Conservation (phyloP, 2,888 invertebrate genomes). For the Empis stercorea region DNA sequence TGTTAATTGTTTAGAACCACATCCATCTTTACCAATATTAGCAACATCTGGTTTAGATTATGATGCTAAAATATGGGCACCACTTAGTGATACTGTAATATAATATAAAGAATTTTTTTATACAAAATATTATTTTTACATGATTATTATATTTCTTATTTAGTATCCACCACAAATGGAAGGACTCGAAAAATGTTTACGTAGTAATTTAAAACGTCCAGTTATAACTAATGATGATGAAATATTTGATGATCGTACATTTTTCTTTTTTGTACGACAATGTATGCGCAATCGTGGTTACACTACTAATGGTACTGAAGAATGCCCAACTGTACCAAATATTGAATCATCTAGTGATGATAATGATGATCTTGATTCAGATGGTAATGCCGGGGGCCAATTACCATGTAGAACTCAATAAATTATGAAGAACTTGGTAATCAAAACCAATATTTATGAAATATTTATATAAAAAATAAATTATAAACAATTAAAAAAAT, state of each 20-base stretch:
- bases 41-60: constrained; percentile 81
- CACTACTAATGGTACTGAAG: constrained; percentile 9
- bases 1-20: constrained; percentile 86
- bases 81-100: constrained; percentile 32
- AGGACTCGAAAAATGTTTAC: constrained; percentile 23
- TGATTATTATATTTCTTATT: constrained; percentile 1
- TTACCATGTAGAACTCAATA: constrained; percentile 24
- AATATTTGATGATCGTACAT: constrained; percentile 23
- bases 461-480: no score
- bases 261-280: constrained; percentile 28
- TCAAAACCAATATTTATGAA: no score
- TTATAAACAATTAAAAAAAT: no score
- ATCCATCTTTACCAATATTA: constrained; percentile 73
- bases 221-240: constrained; percentile 14
- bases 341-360: constrained; percentile 13
- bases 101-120: no score
- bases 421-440: constrained; percentile 1
- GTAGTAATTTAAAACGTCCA: constrained; percentile 23
- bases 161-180: constrained; percentile 22
- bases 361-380: constrained; percentile 5
- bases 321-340: constrained; percentile 9
- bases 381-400: constrained; percentile 13
- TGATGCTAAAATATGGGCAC: constrained; percentile 88
- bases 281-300: constrained; percentile 19
- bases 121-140: no score